These are phyloP conservation scores for Piaya cayana DNA, from an alignment of 2,113 vertebrate species.

Conservation along the genomic window DNA sequence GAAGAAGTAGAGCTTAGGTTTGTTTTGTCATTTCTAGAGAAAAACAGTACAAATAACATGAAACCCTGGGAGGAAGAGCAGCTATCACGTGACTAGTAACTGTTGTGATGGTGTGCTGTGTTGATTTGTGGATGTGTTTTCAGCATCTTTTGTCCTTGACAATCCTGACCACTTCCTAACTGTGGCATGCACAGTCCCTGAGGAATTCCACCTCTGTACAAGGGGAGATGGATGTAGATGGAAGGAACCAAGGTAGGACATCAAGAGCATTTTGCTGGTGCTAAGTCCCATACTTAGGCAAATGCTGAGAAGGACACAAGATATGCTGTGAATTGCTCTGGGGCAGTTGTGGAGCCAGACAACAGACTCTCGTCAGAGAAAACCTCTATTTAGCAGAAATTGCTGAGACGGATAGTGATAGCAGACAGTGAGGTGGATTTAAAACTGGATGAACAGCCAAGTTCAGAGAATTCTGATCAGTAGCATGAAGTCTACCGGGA, in stretches of 20 bases:
- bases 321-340: background rate
- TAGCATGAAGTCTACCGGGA: background rate
- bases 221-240: background rate
- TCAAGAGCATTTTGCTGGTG: background rate
- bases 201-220: background rate
- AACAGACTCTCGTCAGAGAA: background rate
- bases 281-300: background rate
- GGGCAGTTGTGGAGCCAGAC: background rate
- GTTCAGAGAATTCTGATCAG: background rate
- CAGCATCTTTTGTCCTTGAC: background rate
- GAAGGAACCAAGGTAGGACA: background rate
- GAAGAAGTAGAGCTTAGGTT: background rate
- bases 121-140: background rate
- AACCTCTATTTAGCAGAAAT: background rate
- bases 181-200: background rate
- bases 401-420: background rate
- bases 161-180: background rate
- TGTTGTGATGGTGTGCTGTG: background rate
- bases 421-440: background rate
- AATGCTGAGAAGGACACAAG: background rate
- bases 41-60: background rate
- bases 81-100: background rate
- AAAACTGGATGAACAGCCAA: background rate
- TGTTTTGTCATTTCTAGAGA: background rate
- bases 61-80: background rate